These are phyloP conservation scores for Diacarnus erythraeanus DNA, from an alignment of 37 sponge, comb jelly and placozoan genomes.

Conservation along the genomic window DNA sequence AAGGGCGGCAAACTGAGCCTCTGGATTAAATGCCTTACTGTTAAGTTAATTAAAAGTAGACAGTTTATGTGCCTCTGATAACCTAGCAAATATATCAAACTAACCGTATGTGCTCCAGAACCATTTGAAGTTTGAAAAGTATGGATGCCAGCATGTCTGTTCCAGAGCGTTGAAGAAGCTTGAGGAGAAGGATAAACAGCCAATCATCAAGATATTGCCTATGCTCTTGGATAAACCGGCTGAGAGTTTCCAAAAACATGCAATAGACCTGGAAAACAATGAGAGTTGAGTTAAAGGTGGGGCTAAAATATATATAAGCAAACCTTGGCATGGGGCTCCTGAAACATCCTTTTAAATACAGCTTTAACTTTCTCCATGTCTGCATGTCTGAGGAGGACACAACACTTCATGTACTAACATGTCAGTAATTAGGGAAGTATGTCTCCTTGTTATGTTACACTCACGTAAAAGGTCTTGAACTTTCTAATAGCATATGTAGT, in stretches of 20 bases:
- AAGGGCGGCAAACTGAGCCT: conserved; percentile 54
- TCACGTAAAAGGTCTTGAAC: conserved; percentile 53
- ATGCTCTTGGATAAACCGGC: conserved; percentile 53
- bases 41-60: not conserved
- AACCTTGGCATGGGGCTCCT: conserved; percentile 76
- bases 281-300: not conserved
- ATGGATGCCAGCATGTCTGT: conserved; percentile 72
- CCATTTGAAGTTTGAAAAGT: conserved; percentile 53
- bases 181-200: conserved; percentile 70
- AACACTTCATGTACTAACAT: not conserved
- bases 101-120: conserved; percentile 69
- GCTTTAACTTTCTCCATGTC: conserved; percentile 67
- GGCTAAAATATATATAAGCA: not conserved
- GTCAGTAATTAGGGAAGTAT: not conserved
- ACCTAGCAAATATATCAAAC: not conserved
- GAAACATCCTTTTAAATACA: conserved; percentile 65
- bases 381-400: conserved; percentile 23
- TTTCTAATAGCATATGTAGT: conserved; percentile 72
- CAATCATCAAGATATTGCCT: conserved; percentile 71
- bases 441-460: not conserved
- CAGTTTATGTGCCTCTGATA: not conserved
- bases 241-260: conserved; percentile 73
- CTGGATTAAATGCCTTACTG: conserved; percentile 70
- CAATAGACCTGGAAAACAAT: conserved; percentile 55
- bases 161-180: conserved; percentile 69